Evolutionary conservation across 2,113 vertebrate species (phyloP), one percentile per base, ranked within the genome.

Genomic region (Puffinus mauretanicus): DNA sequence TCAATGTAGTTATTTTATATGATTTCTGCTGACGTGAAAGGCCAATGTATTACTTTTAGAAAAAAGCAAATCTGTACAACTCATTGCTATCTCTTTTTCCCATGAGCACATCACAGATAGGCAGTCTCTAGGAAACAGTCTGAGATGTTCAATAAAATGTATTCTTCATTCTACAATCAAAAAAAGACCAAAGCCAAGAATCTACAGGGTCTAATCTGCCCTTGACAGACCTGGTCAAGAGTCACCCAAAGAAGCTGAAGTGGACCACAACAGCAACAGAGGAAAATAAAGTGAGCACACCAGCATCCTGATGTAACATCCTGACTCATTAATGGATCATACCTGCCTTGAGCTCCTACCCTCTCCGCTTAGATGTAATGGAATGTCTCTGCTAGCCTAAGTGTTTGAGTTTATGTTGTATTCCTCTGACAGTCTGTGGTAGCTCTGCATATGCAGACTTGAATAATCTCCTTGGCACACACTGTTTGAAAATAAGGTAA

Each of bases 331-430:
- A 36, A 7, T 1, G 3, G 44, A 6, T 70, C 29, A 42, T 18
- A 42, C 11, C 47, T 79, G 11, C 29, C 27, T 49, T 62, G 25
- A 57, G 5, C 15, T 86, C 10, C 71, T 52, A 32, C 11, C 29
- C 18, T 75, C 60, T 42, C 21, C 8, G 1, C 29, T 69, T 49
- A 40, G 10, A 26, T 1, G 1, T 38, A 46, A 55, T 9, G 25
- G 29, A 83, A 34, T 0, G 0, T 24, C 24, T 78, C 38, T 49
- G 13, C 32, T 36, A 61, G 30, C 11, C 18, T 14, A 67, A 70
- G 16, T 30, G n/a, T 27, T 19, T 13, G 46, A 47, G 4, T 36
- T 60, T 22, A 21, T 0, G 0, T 16, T 51, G 7, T 16, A 25
- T 64, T 89, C 24, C 46, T 54, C 22, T 46, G 16, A 51, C 0